phyloP scores from a whole-genome alignment of 2,888 invertebrate genomes.

The Acanthosepion lycidas region DNA sequence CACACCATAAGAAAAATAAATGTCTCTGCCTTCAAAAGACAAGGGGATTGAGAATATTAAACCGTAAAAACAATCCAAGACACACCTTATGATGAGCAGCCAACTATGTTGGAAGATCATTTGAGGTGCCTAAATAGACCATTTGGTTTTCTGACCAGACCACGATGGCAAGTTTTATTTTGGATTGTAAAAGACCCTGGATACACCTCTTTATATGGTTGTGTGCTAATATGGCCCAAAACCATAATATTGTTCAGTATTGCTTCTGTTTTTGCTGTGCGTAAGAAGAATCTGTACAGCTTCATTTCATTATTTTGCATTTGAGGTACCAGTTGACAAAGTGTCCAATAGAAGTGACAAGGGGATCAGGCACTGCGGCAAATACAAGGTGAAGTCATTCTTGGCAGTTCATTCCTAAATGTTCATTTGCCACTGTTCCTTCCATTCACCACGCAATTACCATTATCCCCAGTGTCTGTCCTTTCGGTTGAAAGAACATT shows the following conservation, averaged over 20 bases:
- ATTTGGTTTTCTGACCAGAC: background rate
- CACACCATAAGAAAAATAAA: background rate
- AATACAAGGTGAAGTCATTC: conserved; percentile 40
- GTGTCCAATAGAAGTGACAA: conserved; percentile 45
- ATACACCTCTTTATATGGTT: background rate
- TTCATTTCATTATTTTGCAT: conserved; percentile 45
- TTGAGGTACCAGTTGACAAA: conserved; percentile 43
- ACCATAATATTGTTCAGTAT: background rate
- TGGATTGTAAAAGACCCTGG: background rate
- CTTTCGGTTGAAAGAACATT: background rate
- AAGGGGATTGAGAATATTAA: background rate
- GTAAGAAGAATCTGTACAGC: background rate
- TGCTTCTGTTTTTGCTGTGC: conserved; percentile 33
- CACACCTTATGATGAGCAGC: background rate
- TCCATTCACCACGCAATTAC: background rate
- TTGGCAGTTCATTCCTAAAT: conserved; percentile 39
- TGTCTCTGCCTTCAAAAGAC: conserved; percentile 2
- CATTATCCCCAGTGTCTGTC: conserved; percentile 8
- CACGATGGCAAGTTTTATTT: background rate
- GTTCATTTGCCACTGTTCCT: conserved; percentile 39
- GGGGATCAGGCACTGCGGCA: conserved; percentile 38
- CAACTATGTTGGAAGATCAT: background rate
- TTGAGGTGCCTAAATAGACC: background rate
- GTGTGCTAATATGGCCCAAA: background rate
- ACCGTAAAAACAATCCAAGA: background rate